phyloP scores from a whole-genome alignment of 2,113 vertebrate species.

The Falco punctatus region DNA sequence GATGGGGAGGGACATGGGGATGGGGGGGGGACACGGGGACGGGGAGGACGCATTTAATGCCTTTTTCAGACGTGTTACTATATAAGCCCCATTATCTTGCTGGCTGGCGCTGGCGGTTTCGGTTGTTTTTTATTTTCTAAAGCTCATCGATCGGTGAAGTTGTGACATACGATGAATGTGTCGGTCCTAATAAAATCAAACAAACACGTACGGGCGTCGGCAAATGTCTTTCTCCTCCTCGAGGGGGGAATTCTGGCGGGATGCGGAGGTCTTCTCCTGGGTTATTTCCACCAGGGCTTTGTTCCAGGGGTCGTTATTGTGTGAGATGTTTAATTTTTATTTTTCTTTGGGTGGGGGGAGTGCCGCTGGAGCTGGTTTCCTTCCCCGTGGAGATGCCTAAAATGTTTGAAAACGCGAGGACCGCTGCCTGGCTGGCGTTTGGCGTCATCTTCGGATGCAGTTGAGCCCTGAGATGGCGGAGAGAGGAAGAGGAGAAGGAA shows the following conservation, averaged over 20 bases:
- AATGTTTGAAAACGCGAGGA: too few relatives aligned
- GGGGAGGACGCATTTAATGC: constrained; percentile 23
- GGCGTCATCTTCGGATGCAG: accelerated
- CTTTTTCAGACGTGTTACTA: neutral
- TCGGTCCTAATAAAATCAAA: constrained; percentile 66
- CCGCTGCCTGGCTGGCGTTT: accelerated
- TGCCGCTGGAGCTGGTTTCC: accelerated
- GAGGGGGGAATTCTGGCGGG: neutral
- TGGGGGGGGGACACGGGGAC: neutral
- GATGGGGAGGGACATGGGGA: neutral
- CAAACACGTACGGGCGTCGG: neutral
- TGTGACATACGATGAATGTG: constrained; percentile 71
- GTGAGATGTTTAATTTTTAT: neutral
- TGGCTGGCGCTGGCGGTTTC: neutral
- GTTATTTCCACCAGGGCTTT: accelerated
- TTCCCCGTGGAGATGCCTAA: neutral
- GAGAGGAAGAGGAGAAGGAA: neutral
- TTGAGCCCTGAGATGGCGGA: neutral
- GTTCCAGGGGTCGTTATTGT: accelerated
- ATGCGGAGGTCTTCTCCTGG: neutral
- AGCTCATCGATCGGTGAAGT: constrained; percentile 62
- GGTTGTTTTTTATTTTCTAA: neutral
- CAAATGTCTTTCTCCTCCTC: constrained; percentile 9
- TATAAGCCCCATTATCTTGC: neutral
- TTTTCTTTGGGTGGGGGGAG: neutral